Evolutionary conservation across 2,113 vertebrate species (phyloP).

Genomic region (Etheostoma spectabile): DNA sequence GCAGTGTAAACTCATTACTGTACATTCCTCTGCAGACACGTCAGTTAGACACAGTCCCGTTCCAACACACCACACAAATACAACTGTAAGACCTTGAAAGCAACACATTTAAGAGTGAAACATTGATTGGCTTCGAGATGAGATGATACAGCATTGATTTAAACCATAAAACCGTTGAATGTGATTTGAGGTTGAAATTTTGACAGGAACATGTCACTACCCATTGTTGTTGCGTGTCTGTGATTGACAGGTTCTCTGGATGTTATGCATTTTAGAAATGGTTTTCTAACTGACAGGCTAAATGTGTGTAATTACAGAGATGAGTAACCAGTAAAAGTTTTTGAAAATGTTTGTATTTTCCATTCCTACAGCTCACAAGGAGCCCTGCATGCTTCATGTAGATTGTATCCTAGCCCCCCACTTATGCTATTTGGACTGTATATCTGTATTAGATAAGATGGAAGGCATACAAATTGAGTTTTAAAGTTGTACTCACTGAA

Average conservation of each 20-base stretch:
- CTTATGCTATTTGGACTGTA: not conserved
- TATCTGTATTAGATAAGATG: not conserved
- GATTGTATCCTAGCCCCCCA: not conserved
- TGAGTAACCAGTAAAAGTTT: not conserved
- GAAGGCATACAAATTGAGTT: not conserved
- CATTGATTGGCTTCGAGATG: constrained; percentile 14
- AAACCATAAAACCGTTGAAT: constrained; percentile 19
- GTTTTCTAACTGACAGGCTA: not conserved
- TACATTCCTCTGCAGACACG: constrained; percentile 19
- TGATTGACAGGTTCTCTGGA: constrained; percentile 16
- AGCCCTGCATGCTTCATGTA: not conserved
- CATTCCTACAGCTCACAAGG: not conserved
- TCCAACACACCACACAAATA: not conserved
- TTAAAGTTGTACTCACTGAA: too few species aligned
- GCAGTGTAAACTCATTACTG: constrained; percentile 9
- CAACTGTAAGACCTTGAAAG: not conserved
- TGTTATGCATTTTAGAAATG: not conserved
- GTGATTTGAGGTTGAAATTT: not conserved
- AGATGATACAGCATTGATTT: constrained; percentile 15
- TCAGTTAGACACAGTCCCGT: constrained; percentile 10
- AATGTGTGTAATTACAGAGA: not conserved
- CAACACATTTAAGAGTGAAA: constrained; percentile 14
- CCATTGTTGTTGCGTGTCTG: not conserved
- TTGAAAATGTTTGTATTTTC: not conserved
- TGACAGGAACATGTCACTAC: not conserved